Evolutionary conservation across 1,140 invertebrate genomes (phyloP), one percentile per base, ranked within the genome.

Genomic region (Bradysia coprophila): DNA sequence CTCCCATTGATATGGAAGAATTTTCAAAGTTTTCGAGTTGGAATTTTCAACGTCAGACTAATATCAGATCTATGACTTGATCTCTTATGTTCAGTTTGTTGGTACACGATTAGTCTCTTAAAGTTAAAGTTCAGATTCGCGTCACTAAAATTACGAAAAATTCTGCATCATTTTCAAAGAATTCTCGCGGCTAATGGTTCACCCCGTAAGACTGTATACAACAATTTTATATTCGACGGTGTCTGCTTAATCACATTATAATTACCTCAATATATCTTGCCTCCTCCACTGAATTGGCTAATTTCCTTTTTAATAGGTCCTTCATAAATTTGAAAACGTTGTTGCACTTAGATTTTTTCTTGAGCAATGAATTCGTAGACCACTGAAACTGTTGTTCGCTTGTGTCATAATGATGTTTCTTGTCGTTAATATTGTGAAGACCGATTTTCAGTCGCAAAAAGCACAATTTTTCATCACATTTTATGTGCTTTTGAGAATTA

Each of bases 211-310:
- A 31, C n/a, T n/a, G 33, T n/a, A 36, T n/a, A n/a, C 10, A 36
- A 36, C 6, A 8, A n/a, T n/a, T 36, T 8, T 10, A n/a, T 18
- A 18, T 6, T 10, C 6, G 16, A 28, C 6, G 24, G 13, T 8
- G 13, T 8, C 24, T 28, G 13, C 24, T 28, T 28, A 28, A n/a
- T n/a, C 24, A 36, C 10, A 36, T n/a, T 36, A 36, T 18, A 38
- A 16, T 38, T 20, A 38, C 36, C 36, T 38, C 36, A 38, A 38
- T 18, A 18, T 38, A 38, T 18, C n/a, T 38, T 20, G n/a, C n/a
- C 18, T 38, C 18, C 4, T 38, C 36, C 18, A 3, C 18, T 34
- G 36, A 38, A 20, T 38, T 38, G 18, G 11, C 21, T 18, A 38
- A 38, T 20, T 18, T 38, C 18, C 4, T 18, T 9, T 38, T 38